Conservation (phyloP, 2,888 invertebrate genomes). For the Bimastos eiseni region DNA sequence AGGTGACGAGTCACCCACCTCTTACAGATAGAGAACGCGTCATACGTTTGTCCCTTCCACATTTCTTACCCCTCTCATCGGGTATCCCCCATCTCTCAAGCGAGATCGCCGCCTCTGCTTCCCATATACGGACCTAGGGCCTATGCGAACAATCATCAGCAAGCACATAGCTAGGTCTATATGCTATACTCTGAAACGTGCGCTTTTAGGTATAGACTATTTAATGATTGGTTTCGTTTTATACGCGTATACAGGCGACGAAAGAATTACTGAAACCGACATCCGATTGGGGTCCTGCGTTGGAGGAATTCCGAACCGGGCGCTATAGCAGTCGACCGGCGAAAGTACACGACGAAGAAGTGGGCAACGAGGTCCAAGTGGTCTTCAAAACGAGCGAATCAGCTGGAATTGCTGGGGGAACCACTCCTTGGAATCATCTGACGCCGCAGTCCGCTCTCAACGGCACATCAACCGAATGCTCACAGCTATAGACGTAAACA, state of each 20-base stretch:
- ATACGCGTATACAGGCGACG: slow-evolving; percentile 3
- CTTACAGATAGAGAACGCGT: too few relatives aligned
- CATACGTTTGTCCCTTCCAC: too few relatives aligned
- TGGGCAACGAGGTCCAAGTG: background rate
- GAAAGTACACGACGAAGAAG: background rate
- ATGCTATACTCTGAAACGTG: too few relatives aligned
- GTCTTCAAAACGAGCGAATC: background rate
- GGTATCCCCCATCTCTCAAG: too few relatives aligned
- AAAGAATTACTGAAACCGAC: slow-evolving; percentile 26
- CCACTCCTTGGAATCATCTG: background rate
- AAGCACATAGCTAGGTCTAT: too few relatives aligned
- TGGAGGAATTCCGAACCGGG: slow-evolving; percentile 27
- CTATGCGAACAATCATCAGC: too few relatives aligned
- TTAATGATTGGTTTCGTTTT: background rate
- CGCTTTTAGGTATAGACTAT: too few relatives aligned
- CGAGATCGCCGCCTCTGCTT: too few relatives aligned
- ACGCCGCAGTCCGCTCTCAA: background rate
- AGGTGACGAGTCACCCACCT: too few relatives aligned
- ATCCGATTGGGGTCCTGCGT: slow-evolving; percentile 29
- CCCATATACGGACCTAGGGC: too few relatives aligned
- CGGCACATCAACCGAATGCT: background rate
- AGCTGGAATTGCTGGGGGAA: background rate
- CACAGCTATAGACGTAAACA: background rate
- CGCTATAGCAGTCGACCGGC: background rate
- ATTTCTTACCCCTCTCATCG: too few relatives aligned